A percentile compares a stretch with the other conserved stretches of the same genome.
phyloP scores from a whole-genome alignment of 2,888 invertebrate genomes.

The Anthrax anthrax region DNA sequence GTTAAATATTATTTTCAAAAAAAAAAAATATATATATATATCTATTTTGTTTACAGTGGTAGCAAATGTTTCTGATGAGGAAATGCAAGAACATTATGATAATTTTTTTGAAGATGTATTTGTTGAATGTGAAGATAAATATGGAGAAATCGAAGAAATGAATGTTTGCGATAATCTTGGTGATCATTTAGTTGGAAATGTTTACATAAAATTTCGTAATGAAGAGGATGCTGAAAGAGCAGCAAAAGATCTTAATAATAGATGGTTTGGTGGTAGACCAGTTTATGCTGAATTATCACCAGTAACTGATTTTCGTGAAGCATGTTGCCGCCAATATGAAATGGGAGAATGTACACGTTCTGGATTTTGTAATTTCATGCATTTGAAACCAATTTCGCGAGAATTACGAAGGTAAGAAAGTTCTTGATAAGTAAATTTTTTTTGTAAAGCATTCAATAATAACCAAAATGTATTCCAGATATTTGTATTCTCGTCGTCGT shows the following conservation, averaged over 20 bases:
- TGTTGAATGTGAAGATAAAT: constrained; percentile 96
- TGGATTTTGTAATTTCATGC: constrained; percentile 99
- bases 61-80: constrained; percentile 89
- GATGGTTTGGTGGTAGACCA: constrained; percentile 97
- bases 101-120: constrained; percentile 99
- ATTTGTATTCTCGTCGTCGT: constrained; percentile 58
- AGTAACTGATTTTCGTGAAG: constrained; percentile 98
- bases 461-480: too few relatives aligned
- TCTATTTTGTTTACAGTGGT: constrained; percentile 49
- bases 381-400: constrained; percentile 93
- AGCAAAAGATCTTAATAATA: constrained; percentile 90
- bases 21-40: too few relatives aligned
- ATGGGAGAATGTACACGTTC: constrained; percentile 98
- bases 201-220: constrained; percentile 94
- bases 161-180: constrained; percentile 99
- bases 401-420: constrained; percentile 74
- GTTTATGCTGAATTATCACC: constrained; percentile 97
- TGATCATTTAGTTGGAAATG: constrained; percentile 97
- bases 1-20: neutral
- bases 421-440: too few relatives aligned
- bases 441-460: neutral
- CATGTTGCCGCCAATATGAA: constrained; percentile 98
- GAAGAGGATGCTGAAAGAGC: constrained; percentile 99
- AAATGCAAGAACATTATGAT: constrained; percentile 99
- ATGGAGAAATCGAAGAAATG: constrained; percentile 99